A percentile compares a stretch with the other conserved stretches of the same genome.
phyloP scores from a whole-genome alignment of 2,113 vertebrate species.

The Ia io region DNA sequence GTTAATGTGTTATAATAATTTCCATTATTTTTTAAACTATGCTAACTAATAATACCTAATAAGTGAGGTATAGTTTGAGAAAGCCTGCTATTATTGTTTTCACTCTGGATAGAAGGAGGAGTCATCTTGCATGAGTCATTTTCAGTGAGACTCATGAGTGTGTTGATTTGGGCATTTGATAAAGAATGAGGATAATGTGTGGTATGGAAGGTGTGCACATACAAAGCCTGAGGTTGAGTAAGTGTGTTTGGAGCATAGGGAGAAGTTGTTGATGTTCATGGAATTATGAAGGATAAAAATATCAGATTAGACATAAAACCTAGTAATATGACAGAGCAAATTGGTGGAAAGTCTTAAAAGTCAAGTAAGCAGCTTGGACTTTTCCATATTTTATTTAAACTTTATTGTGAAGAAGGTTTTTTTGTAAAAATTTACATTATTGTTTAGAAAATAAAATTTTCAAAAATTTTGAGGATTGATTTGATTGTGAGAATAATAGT shows the following conservation, averaged over 20 bases:
- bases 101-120: background rate
- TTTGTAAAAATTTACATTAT: background rate
- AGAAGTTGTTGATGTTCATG: background rate
- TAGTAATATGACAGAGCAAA: background rate
- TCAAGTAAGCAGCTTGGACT: background rate
- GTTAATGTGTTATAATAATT: background rate
- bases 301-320: background rate
- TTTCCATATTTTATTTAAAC: background rate
- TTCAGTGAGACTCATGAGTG: background rate
- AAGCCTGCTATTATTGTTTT: background rate
- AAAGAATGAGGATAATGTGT: background rate
- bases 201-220: rapidly evolving
- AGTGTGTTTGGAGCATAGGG: background rate
- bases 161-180: background rate
- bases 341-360: background rate
- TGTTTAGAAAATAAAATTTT: background rate
- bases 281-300: background rate
- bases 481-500: background rate
- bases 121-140: background rate
- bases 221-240: background rate
- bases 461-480: background rate
- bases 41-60: background rate
- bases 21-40: background rate
- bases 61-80: background rate
- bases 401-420: background rate